Conservation (phyloP, 2,797 vertebrate genomes). For the Prionace glauca region DNA sequence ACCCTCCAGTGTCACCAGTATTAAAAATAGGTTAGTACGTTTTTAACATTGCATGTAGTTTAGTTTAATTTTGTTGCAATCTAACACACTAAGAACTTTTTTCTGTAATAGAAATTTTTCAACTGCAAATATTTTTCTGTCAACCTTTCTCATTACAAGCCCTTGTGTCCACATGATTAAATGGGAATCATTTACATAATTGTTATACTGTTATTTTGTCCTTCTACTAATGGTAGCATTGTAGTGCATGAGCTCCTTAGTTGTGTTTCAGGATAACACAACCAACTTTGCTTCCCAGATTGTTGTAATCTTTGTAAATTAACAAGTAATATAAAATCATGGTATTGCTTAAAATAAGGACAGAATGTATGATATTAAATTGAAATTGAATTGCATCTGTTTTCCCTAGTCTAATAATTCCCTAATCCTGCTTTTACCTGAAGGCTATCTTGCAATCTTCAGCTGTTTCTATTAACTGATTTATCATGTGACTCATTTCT, state of each 20-base stretch:
- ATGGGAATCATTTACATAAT: background rate
- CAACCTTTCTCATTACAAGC: background rate
- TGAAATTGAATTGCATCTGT: background rate
- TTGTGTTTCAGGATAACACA: background rate
- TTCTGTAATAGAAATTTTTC: background rate
- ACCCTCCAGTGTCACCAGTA: background rate
- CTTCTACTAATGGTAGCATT: background rate
- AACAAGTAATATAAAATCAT: background rate
- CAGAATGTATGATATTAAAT: background rate
- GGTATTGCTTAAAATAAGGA: background rate
- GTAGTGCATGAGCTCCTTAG: background rate
- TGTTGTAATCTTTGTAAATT: background rate
- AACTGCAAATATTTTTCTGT: background rate
- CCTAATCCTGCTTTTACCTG: background rate
- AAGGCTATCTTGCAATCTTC: conserved; percentile 4
- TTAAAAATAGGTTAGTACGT: background rate
- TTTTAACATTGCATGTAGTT: background rate
- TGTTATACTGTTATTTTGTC: background rate
- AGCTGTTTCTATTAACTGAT: background rate
- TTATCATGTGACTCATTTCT: conserved; percentile 38
- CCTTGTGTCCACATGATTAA: background rate
- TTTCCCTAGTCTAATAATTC: background rate
- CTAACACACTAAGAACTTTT: background rate
- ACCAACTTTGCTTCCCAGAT: background rate
- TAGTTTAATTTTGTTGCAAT: background rate